Base-by-base conservation (phyloP, 2,113 vertebrate species). In the Sylvilagus bachmani region DNA sequence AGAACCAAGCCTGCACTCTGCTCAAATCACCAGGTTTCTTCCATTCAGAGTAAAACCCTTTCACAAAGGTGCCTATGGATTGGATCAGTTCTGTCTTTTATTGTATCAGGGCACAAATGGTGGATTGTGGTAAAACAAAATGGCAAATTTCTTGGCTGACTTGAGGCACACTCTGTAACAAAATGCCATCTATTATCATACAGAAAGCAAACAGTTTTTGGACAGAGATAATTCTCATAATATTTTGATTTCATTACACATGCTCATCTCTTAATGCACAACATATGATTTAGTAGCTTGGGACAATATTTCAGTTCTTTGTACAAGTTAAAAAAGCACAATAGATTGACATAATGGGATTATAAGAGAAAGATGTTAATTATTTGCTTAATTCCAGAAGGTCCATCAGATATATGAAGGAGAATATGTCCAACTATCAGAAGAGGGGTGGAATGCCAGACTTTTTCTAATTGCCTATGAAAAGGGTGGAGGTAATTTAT, bases 251-350 rank as follows among this genome's bases (percentile, higher is more conserved):
- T n/a, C 33, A 27, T 62, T 89, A 71, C 2, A 61, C 38, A 71
- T 17, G 24, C 17, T 85, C 55, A 51, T 85, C 17, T 82, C 33
- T 91, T 88, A 87, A 12, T 71, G 7, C 14, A 29, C 22, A 75
- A 49, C 36, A 36, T 12, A 70, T 49, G 17, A 38, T 87, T 94
- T 44, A 38, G 49, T 58, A 49, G 22, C 51, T 79, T 84, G 33
- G n/a, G 21, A n/a, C 58, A 74, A 73, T 36, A 84, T 83, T 93
- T 91, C 17, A 78, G 21, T 62, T 91, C 31, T 82, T 86, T 91
- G 6, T 11, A 0, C 73, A 71, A 82, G 1, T 62, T 70, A 61
- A 61, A 66, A 82, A 77, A 90, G 24, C 19, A 49, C 17, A 70
- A n/a, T 21, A 71, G 25, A 36, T 51, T 27, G 22, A 10, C 62